A percentile compares a stretch with the other conserved stretches of the same genome.
These are phyloP conservation scores for Kryptolebias ocellatus DNA, from an alignment of 2,797 vertebrate genomes.

Conservation along the genomic window DNA sequence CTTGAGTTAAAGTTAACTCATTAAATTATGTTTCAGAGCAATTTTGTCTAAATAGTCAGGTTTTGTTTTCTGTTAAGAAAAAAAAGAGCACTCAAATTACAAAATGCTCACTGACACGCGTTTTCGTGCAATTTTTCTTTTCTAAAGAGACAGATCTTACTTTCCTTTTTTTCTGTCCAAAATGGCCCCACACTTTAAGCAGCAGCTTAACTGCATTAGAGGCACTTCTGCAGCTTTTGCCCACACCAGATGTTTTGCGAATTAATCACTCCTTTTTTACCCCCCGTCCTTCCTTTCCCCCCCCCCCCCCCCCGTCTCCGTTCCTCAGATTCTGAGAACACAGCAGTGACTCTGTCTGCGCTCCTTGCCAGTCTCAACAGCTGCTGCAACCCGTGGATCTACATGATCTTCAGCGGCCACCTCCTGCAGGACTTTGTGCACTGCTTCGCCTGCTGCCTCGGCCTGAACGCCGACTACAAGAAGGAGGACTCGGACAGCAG, in stretches of 20 bases:
- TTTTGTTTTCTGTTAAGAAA: too few relatives aligned
- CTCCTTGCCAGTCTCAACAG: conserved; percentile 96
- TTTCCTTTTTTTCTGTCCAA: neutral
- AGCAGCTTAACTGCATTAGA: conserved; percentile 10
- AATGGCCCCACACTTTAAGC: neutral
- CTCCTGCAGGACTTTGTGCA: conserved; percentile 92
- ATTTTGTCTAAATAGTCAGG: too few relatives aligned
- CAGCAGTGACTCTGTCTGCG: conserved; percentile 89
- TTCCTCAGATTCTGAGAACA: conserved; percentile 91
- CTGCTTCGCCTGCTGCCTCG: conserved; percentile 86
- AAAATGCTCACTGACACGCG: neutral
- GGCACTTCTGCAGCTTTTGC: conserved; percentile 10
- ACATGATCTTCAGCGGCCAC: conserved; percentile 98
- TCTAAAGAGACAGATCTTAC: too few relatives aligned
- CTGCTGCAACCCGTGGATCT: conserved; percentile 99
- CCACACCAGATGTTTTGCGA: conserved; percentile 53
- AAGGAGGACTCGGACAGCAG: conserved; percentile 94
- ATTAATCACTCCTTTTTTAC: conserved; percentile 39
- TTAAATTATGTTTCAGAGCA: too few relatives aligned
- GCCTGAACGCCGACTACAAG: conserved; percentile 77
- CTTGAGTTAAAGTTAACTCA: too few relatives aligned
- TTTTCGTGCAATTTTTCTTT: too few relatives aligned
- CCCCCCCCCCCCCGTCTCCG: conserved; percentile 27
- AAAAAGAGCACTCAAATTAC: too few relatives aligned
- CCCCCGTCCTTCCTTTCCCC: conserved; percentile 21